Evolutionary conservation across 2,888 invertebrate genomes (phyloP).

Genomic region (Clunio marinus): DNA sequence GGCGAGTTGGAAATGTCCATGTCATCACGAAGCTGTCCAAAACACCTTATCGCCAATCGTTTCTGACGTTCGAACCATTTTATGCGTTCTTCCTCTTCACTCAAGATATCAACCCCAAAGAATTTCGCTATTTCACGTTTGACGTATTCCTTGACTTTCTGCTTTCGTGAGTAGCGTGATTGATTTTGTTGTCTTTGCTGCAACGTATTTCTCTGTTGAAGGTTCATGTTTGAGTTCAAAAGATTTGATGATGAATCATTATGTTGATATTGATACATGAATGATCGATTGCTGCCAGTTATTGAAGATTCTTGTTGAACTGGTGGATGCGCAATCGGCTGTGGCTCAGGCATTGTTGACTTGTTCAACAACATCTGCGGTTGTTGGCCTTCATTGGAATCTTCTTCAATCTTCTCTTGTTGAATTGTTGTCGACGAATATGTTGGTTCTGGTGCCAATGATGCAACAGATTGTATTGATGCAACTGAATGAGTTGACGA

Average conservation of each 20-base stretch:
- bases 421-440: conserved; percentile 10
- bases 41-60: conserved; percentile 49
- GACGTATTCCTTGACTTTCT: conserved; percentile 46
- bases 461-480: conserved; percentile 26
- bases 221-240: conserved; percentile 27
- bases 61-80: conserved; percentile 50
- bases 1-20: conserved; percentile 40
- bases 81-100: conserved; percentile 47
- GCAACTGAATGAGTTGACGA: conserved; percentile 33
- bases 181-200: conserved; percentile 41
- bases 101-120: conserved; percentile 49
- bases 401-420: conserved; percentile 40
- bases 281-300: conserved; percentile 38
- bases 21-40: conserved; percentile 44
- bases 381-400: conserved; percentile 38
- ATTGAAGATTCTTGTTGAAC: conserved; percentile 43
- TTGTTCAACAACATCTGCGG: background rate
- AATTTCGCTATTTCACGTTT: conserved; percentile 48
- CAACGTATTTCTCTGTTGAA: conserved; percentile 37
- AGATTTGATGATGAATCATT: conserved; percentile 37
- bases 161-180: conserved; percentile 38
- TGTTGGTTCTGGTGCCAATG: conserved; percentile 33
- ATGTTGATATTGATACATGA: conserved; percentile 39
- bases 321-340: conserved; percentile 42
- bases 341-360: conserved; percentile 32